Base-by-base conservation (phyloP, 1,140 invertebrate genomes). In the Helicoverpa zea region DNA sequence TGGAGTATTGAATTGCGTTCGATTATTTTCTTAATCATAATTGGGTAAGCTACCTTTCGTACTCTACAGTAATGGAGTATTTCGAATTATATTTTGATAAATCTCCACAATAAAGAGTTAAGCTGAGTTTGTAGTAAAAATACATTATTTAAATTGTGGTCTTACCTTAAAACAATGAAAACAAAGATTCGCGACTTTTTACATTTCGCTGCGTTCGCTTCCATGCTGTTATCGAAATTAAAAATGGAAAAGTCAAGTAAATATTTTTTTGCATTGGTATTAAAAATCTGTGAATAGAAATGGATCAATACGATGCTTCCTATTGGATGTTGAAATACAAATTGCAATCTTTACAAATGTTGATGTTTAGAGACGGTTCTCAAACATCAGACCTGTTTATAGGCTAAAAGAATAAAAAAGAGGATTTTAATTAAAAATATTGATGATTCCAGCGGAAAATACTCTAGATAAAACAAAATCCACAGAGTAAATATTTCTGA, bases 181-280 rank as follows among this genome's bases (percentile, higher is more conserved):
- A 68, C 64, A 68, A 68, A 68, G 64, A 68, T 68, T 68, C 64
- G 49, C 43, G 43, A 68, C 64, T 68, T 68, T 68, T 68, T 43
- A 68, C 64, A 68, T 68, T 16, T 49, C 43, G 43, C 43, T 68
- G 64, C 43, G 64, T 68, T 49, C 16, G 18, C 16, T 68, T 49
- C 64, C 43, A 68, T n/a, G 64, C 64, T 68, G 64, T 68, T 68
- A 68, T 68, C 64, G 64, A 68, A 68, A 68, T 68, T 68, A 68
- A 68, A 68, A 68, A 68, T 68, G 64, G 16, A 49, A 68, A 68
- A n/a, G 43, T 9, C 16, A 49, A 49, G 43, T 68, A 68, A 68
- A 68, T 68, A 68, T 49, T 49, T 68, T 23, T 68, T 51, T 5
- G 43, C 30, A 16, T 49, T 35, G 16, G 16, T 51, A 13, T 10